Conservation (phyloP, 2,113 vertebrate genomes). For the Apteryx mantelli region DNA sequence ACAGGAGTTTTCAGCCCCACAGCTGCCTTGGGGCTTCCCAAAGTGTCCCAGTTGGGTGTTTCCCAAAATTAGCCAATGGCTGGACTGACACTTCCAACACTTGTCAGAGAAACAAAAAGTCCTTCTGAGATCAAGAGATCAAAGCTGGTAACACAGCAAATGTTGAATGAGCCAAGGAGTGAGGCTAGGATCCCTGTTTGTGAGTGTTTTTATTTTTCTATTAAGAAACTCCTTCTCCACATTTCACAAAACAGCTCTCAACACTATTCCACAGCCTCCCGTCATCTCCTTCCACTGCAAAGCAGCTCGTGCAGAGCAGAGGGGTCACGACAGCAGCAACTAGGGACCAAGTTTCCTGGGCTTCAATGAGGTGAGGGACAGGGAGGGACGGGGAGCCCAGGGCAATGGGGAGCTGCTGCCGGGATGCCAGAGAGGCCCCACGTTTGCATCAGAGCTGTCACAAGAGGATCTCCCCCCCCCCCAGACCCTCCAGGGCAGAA, state of each 20-base stretch:
- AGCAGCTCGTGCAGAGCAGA: not conserved
- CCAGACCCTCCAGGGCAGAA: rapidly evolving
- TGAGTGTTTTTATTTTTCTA: not conserved
- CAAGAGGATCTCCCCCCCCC: not conserved
- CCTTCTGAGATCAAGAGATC: not conserved
- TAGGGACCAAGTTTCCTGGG: not conserved
- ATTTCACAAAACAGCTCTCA: not conserved
- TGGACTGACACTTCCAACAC: not conserved
- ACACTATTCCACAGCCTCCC: rapidly evolving
- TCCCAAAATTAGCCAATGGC: not conserved
- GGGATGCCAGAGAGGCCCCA: too few relatives aligned
- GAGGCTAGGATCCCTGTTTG: not conserved
- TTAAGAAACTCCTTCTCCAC: not conserved
- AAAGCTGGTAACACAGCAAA: not conserved
- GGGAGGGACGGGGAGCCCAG: not conserved
- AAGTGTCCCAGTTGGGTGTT: not conserved
- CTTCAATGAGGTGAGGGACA: too few relatives aligned
- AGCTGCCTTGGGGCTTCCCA: not conserved
- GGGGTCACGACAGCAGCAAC: not conserved
- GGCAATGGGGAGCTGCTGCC: not conserved
- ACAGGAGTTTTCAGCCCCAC: not conserved
- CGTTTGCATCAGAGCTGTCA: not conserved
- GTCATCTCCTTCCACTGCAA: not conserved
- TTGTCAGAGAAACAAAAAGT: not conserved
- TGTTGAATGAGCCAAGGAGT: not conserved